Base-by-base conservation (phyloP, 2,797 vertebrate species). In the Philypnodon macrostomus region DNA sequence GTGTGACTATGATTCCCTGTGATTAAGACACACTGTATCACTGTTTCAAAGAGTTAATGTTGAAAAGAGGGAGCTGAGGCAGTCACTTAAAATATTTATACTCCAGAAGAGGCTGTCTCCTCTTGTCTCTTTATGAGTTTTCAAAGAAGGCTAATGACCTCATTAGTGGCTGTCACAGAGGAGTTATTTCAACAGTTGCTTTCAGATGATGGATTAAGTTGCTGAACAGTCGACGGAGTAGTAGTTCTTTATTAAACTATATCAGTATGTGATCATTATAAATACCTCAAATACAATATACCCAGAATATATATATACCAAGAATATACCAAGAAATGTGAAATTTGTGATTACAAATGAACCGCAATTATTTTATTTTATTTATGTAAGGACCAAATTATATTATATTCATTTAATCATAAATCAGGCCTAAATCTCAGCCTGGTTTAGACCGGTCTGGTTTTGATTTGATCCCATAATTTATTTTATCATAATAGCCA, bases 1-100 rank as follows among this genome's bases (percentile, higher is more conserved):
- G 26, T 65, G 57, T 58, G 23, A 54, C 65, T 58, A n/a, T 52
- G 52, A 61, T 40, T 0, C 0, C 16, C 27, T 65, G 48, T 53
- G 35, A 36, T 58, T 32, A 38, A 24, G 41, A 44, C 57, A 40
- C 46, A 54, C 36, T 40, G 47, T 48, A 32, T 26, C 37, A 50
- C 13, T 53, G 35, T 57, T 53, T 16, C 1, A 2, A 47, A 32
- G 18, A 26, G 41, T 27, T 8, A 29, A 7, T 8, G 24, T 27
- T 7, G 26, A 10, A 37, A 17, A 53, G 7, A 1, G 26, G 14
- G 41, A 67, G 54, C 47, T 13, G 47, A 69, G 38, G 17, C n/a
- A 2, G 38, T 50, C 16, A 60, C 9, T 34, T 50, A 7, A 53
- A 48, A 32, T 39, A 31, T 58, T 17, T 27, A 38, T 0, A 5